Evolutionary conservation across 2,797 vertebrate species (phyloP).

Genomic region (Columba guinea): DNA sequence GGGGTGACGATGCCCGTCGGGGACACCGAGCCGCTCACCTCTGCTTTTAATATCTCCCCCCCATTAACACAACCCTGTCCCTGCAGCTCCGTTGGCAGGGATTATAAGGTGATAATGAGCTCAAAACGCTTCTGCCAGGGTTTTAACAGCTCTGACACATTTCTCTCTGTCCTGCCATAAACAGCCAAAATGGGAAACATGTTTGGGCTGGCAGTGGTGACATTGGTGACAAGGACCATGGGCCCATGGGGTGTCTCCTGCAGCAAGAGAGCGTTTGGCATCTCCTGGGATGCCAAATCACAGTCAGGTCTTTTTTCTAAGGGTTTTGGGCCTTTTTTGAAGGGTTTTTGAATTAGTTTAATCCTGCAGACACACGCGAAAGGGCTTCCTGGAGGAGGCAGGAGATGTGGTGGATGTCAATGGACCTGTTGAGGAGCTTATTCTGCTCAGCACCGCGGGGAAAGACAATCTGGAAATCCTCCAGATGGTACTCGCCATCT

Average conservation of each 20-base stretch:
- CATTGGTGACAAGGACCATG: neutral
- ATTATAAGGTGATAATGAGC: neutral
- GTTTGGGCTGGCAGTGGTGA: neutral
- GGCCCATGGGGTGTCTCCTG: neutral
- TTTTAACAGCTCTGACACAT: neutral
- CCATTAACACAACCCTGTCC: rapidly evolving
- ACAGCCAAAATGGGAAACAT: neutral
- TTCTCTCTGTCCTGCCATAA: neutral
- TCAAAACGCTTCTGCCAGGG: neutral
- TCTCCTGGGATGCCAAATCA: neutral
- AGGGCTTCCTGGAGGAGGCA: neutral
- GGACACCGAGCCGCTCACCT: neutral
- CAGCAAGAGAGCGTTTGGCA: neutral
- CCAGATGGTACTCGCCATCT: neutral
- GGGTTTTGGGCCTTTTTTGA: neutral
- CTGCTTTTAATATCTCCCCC: neutral
- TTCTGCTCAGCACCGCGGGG: neutral
- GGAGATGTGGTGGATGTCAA: rapidly evolving
- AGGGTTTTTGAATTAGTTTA: neutral
- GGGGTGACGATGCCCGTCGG: rapidly evolving
- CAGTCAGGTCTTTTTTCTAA: neutral
- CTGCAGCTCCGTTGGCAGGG: neutral
- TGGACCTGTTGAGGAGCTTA: neutral
- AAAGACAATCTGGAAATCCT: neutral
- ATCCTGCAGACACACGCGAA: rapidly evolving